Evolutionary conservation across 2,797 vertebrate genomes (phyloP).

Genomic region (Mormyrops boulengeri): DNA sequence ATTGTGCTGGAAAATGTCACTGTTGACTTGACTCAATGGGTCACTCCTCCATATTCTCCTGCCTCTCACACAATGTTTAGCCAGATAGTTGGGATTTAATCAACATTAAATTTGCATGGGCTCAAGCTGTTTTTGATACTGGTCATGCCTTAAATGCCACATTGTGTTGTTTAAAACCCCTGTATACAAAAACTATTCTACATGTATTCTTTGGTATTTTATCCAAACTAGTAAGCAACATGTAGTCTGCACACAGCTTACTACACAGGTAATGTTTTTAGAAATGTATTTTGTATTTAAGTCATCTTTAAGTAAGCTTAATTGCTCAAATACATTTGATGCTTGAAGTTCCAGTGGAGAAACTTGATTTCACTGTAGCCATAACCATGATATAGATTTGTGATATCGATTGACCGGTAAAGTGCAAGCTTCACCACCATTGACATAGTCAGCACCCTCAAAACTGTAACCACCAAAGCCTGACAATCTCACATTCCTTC

Average conservation of each 20-base stretch:
- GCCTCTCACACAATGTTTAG: constrained; percentile 29
- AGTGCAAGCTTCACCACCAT: neutral
- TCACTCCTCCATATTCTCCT: constrained; percentile 31
- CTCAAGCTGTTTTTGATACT: neutral
- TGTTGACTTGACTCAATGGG: constrained; percentile 19
- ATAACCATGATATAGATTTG: neutral
- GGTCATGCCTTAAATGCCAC: neutral
- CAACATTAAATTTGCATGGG: constrained; percentile 23
- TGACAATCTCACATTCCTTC: neutral
- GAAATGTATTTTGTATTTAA: neutral
- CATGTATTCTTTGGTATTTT: neutral
- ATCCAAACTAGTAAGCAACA: neutral
- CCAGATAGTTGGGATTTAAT: constrained; percentile 33
- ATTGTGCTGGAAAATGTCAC: constrained; percentile 24
- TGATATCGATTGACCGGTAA: neutral
- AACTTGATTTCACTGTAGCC: neutral
- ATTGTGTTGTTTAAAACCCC: neutral
- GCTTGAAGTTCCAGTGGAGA: neutral
- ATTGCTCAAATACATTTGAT: neutral
- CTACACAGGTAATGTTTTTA: neutral
- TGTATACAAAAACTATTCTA: neutral
- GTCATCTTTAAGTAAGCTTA: neutral
- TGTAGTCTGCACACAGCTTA: neutral
- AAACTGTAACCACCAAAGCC: neutral
- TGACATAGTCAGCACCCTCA: neutral